Percentiles rank a stretch among this genome's conserved stretches.
These are phyloP conservation scores for Corticium candelabrum DNA, from an alignment of 37 sponge, comb jelly and placozoan species.

Conservation along the genomic window DNA sequence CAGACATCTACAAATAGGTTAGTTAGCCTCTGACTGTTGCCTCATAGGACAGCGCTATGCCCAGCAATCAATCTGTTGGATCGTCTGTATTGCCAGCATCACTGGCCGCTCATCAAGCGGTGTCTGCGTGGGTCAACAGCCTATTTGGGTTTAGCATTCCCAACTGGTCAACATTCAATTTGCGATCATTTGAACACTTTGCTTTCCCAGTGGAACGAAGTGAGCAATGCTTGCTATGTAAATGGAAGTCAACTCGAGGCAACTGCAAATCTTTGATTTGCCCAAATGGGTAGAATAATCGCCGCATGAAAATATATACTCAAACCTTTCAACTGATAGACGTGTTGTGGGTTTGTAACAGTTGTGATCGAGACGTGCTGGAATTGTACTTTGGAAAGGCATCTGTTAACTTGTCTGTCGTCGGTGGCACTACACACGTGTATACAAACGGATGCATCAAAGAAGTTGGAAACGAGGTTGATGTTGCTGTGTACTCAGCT, in stretches of 20 bases:
- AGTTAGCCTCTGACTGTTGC: neutral
- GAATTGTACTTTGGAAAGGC: slow-evolving; percentile 21
- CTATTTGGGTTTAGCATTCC: slow-evolving; percentile 24
- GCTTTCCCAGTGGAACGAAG: slow-evolving; percentile 26
- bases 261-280: no score
- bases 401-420: slow-evolving; percentile 8
- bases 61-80: slow-evolving; percentile 24
- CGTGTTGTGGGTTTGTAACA: no score
- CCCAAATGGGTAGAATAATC: neutral
- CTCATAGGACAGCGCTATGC: slow-evolving; percentile 30
- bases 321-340: no score
- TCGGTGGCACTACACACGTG: neutral
- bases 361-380: slow-evolving; percentile 10
- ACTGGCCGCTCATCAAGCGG: slow-evolving; percentile 27
- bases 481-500: neutral
- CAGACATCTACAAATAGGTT: neutral
- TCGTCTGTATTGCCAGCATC: slow-evolving; percentile 41
- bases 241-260: no score
- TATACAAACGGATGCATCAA: slow-evolving; percentile 10
- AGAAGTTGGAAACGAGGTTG: neutral
- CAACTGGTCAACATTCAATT: slow-evolving; percentile 31
- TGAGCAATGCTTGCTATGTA: slow-evolving; percentile 25
- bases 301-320: no score
- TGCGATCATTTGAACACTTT: slow-evolving; percentile 26
- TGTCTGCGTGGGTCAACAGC: slow-evolving; percentile 28